Conservation (phyloP, 2,888 invertebrate genomes). For the Eupelmus urozonus region DNA sequence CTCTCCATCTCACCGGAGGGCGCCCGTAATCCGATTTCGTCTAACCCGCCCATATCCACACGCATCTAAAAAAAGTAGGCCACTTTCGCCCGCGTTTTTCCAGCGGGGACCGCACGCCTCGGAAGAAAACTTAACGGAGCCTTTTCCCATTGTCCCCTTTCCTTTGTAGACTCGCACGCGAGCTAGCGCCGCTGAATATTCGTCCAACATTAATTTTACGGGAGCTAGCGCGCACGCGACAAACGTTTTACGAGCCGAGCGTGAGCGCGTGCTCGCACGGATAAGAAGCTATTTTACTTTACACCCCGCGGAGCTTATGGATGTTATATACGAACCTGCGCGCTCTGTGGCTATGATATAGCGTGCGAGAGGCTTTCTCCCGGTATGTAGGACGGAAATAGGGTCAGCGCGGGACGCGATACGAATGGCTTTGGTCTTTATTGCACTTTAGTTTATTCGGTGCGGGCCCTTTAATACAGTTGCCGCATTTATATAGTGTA, state of each 20-base stretch:
- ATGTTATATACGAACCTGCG: neutral
- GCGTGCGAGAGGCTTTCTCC: neutral
- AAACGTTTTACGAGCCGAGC: conserved; percentile 13
- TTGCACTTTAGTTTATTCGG: too few species aligned
- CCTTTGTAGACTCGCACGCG: neutral
- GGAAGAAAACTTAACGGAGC: neutral
- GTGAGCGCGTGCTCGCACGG: neutral
- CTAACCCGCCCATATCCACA: neutral
- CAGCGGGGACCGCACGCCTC: neutral
- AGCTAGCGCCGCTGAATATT: too few species aligned
- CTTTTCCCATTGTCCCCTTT: conserved; percentile 10
- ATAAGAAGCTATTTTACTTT: conserved; percentile 20
- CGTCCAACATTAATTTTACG: too few species aligned
- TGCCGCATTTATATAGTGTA: too few species aligned
- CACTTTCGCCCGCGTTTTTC: neutral
- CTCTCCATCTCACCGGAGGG: too few species aligned
- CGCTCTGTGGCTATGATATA: too few species aligned
- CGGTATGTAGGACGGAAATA: neutral
- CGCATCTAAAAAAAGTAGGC: conserved; percentile 11
- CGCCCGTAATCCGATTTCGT: neutral
- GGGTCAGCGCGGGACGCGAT: neutral
- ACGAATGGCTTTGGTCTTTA: neutral
- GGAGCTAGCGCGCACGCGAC: too few species aligned
- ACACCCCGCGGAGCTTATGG: neutral
- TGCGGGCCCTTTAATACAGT: too few species aligned